These are phyloP conservation scores for Nephrotoma flavescens DNA, from an alignment of 2,888 invertebrate genomes.

Conservation along the genomic window DNA sequence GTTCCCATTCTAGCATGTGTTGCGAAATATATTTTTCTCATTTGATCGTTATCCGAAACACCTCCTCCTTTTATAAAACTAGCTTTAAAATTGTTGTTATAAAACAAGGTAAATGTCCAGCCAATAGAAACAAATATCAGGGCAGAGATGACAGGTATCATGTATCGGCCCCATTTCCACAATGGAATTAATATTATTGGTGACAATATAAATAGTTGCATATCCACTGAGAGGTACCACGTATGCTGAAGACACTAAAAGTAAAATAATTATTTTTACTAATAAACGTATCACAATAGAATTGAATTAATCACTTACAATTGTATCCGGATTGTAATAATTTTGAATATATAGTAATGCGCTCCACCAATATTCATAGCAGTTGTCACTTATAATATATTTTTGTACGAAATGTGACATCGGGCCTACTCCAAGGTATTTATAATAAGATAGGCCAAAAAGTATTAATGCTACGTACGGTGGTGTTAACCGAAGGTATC, in stretches of 20 bases:
- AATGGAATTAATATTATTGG: slow-evolving; percentile 31
- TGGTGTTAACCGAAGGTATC: slow-evolving; percentile 34
- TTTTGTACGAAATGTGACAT: slow-evolving; percentile 20
- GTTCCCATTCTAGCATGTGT: slow-evolving; percentile 29
- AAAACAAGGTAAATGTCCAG: neutral
- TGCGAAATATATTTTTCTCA: slow-evolving; percentile 24
- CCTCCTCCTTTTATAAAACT: neutral
- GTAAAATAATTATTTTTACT: neutral
- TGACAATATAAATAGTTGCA: slow-evolving; percentile 33
- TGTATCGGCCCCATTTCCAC: neutral
- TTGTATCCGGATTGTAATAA: slow-evolving; percentile 15
- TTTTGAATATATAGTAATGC: slow-evolving; percentile 26
- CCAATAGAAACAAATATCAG: neutral
- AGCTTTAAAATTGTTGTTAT: slow-evolving; percentile 13
- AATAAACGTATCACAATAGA: neutral
- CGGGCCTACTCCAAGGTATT: slow-evolving; percentile 33
- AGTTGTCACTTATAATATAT: slow-evolving; percentile 11
- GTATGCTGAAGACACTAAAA: slow-evolving; percentile 30
- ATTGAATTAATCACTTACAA: slow-evolving; percentile 11
- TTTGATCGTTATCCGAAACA: neutral
- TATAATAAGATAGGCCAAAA: slow-evolving; percentile 29
- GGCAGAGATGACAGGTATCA: neutral
- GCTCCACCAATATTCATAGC: slow-evolving; percentile 25
- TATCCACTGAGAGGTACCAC: slow-evolving; percentile 36
- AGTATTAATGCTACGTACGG: slow-evolving; percentile 32